phyloP scores from a whole-genome alignment of 1,140 invertebrate genomes.

The Drosophila orosa region DNA sequence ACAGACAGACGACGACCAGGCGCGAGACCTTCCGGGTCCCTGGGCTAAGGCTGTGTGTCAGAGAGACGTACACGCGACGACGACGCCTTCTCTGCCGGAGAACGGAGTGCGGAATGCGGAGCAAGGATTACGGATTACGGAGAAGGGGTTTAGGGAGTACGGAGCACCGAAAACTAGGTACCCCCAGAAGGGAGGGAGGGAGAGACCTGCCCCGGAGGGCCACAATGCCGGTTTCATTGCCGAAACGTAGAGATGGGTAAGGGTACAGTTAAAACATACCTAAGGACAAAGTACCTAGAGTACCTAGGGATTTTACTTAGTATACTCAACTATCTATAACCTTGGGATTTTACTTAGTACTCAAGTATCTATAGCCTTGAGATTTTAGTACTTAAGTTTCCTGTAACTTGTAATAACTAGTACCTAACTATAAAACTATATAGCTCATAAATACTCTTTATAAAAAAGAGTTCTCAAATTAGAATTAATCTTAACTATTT shows the following conservation, averaged over 20 bases:
- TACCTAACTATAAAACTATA: too few species aligned
- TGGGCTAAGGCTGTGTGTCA: conserved; percentile 51
- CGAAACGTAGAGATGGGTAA: conserved; percentile 22
- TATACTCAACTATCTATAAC: not conserved
- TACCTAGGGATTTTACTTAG: not conserved
- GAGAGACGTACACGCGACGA: conserved; percentile 61
- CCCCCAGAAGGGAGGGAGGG: conserved; percentile 17
- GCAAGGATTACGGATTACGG: conserved; percentile 12
- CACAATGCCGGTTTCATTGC: conserved; percentile 43
- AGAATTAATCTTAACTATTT: not conserved
- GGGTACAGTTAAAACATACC: not conserved
- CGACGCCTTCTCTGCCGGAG: conserved; percentile 35
- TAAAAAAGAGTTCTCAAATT: too few species aligned
- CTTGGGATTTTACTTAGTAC: not conserved
- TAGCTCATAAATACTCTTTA: too few species aligned
- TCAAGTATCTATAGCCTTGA: not conserved
- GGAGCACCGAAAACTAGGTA: conserved; percentile 32
- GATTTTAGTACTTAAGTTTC: too few species aligned
- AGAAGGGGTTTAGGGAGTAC: conserved; percentile 1
- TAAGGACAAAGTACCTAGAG: not conserved
- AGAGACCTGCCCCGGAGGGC: conserved; percentile 11
- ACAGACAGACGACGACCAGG: conserved; percentile 35
- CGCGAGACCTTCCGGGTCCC: conserved; percentile 41
- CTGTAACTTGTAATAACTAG: too few species aligned
- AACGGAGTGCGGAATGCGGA: conserved; percentile 1